Evolutionary conservation across 2,113 vertebrate species (phyloP), one percentile per base, ranked within the genome.

Genomic region (Paracyprichromis sp.): DNA sequence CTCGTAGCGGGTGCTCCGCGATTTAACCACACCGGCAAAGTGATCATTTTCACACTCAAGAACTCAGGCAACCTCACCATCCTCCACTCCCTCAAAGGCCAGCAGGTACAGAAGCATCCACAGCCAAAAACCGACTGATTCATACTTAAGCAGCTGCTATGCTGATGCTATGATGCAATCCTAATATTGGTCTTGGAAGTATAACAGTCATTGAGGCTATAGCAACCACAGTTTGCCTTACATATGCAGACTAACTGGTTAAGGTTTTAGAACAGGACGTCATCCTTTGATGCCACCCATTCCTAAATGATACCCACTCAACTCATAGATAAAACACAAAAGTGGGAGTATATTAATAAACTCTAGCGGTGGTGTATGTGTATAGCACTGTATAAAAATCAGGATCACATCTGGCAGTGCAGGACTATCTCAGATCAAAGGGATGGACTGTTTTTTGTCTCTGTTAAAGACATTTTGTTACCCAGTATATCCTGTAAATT

Each of bases 21-120:
- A 4, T 99, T 99, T 93, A 99, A 99, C 96, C 99, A 99, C 95
- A 99, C 98, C 0, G 99, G 99, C 83, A 99, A 99, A 88, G 98
- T 98, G 84, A 99, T 99, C 92, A 93, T 99, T 66, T 99, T 99
- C 95, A 98, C 95, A 19, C 96, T 99, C 96, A 97, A 96, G 93
- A 97, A 96, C 92, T 96, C 97, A 12, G 95, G 97, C 4, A 97
- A 97, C 89, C 98, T 99, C 88, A 97, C 96, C 90, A 98, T 99
- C 93, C 97, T 98, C 91, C 97, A 98, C 93, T 97, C 99, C 0
- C 97, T 99, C 59, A 98, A 96, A 85, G 99, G 99, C 2, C 97
- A 98, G 78, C 99, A 99, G 99, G 99, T 99, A 90, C 59, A 61
- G 43, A 7, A 82, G 3, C 14, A 19, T 53, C 24, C 71, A 69